A percentile compares a stretch with the other conserved stretches of the same genome.
These are phyloP conservation scores for Peromyscus aztecus DNA, from an alignment of 2,797 vertebrate species.

Conservation along the genomic window DNA sequence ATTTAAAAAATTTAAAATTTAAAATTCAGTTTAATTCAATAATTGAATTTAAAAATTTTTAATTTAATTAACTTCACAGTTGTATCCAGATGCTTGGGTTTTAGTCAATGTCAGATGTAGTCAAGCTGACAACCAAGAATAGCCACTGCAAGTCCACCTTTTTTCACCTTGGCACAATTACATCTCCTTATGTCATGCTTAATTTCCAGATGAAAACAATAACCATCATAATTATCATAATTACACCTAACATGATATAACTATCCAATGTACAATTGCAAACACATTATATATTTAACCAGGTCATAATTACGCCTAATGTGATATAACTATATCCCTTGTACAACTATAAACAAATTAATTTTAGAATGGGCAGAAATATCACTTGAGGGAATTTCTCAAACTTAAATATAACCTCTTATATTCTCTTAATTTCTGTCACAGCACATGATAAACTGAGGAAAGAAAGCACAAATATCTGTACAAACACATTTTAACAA, in stretches of 20 bases:
- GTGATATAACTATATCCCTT: neutral
- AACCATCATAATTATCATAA: neutral
- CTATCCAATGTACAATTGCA: neutral
- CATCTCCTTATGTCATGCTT: neutral
- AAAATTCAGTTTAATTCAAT: neutral
- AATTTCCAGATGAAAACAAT: slow-evolving; percentile 24
- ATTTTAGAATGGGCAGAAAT: neutral
- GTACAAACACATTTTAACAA: neutral
- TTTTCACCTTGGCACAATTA: neutral
- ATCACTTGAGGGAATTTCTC: neutral
- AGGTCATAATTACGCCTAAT: neutral
- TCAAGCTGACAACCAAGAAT: neutral
- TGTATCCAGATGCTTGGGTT: neutral
- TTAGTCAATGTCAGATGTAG: neutral
- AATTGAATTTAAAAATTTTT: neutral
- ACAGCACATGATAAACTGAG: neutral
- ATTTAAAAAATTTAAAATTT: neutral
- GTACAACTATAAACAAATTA: neutral
- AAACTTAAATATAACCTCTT: neutral
- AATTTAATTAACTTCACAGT: neutral
- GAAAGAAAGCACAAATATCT: neutral
- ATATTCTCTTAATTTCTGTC: neutral
- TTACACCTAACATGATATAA: neutral
- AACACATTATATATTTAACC: neutral
- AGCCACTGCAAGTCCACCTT: neutral